Percentiles rank a stretch among this genome's conserved stretches.
Conservation (phyloP, 2,113 vertebrate genomes). For the Syrrhaptes paradoxus region DNA sequence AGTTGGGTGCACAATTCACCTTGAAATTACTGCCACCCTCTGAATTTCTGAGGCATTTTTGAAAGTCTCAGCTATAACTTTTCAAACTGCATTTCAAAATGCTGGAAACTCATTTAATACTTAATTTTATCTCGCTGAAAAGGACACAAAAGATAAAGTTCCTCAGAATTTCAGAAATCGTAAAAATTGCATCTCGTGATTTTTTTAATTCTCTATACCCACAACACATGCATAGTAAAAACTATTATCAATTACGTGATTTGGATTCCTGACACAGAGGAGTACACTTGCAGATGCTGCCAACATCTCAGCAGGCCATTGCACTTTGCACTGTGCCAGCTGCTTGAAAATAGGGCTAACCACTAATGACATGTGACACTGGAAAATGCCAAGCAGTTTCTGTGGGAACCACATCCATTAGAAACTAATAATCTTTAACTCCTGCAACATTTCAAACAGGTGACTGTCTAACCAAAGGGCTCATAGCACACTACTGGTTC, state of each 20-base stretch:
- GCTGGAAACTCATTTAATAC: background rate
- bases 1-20: background rate
- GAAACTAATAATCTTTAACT: background rate
- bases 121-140: background rate
- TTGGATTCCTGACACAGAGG: background rate
- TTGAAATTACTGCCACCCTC: background rate
- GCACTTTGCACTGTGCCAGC: background rate
- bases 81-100: background rate
- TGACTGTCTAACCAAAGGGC: background rate
- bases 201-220: background rate
- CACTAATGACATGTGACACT: fast-evolving
- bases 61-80: background rate
- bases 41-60: background rate
- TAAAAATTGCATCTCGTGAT: background rate
- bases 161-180: background rate
- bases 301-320: background rate
- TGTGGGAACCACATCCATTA: background rate
- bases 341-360: background rate
- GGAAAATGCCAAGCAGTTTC: background rate
- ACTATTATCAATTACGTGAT: background rate
- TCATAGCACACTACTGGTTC: background rate
- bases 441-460: background rate
- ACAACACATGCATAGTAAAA: background rate
- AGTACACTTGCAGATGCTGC: background rate
- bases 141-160: background rate